These are phyloP conservation scores for Oncorhynchus masou DNA, from an alignment of 2,113 vertebrate species.

Conservation along the genomic window DNA sequence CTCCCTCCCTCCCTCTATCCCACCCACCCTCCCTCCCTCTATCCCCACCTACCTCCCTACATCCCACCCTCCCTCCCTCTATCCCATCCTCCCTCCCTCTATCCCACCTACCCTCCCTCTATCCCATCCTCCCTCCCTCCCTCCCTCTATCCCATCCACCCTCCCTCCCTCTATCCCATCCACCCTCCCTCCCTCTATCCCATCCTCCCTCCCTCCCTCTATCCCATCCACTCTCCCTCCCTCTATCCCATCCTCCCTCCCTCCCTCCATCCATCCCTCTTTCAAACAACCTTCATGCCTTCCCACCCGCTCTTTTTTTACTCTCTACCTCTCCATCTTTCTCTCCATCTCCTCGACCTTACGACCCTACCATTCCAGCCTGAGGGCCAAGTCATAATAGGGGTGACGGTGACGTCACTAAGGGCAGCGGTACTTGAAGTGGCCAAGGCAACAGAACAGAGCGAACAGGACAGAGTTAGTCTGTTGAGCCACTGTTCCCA, in stretches of 20 bases:
- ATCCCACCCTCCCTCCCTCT: too few species aligned
- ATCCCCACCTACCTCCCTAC: too few species aligned
- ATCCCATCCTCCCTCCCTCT: too few species aligned
- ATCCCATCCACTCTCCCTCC: not conserved
- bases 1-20: too few species aligned
- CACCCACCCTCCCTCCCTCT: too few species aligned
- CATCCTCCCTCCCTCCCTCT: not conserved
- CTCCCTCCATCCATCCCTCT: not conserved
- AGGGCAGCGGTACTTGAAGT: conserved; percentile 31
- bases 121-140: too few species aligned
- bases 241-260: not conserved
- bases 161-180: too few species aligned
- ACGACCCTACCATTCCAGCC: not conserved
- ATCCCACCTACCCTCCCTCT: too few species aligned
- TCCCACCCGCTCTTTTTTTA: not conserved
- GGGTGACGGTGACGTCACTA: conserved; percentile 3
- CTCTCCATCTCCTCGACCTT: not conserved
- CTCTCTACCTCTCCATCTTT: not conserved
- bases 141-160: too few species aligned
- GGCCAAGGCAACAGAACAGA: conserved; percentile 4
- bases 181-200: not conserved
- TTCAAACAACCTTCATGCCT: too few species aligned
- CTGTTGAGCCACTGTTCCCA: not conserved
- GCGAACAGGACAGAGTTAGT: not conserved
- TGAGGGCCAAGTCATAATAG: conserved; percentile 4